These are phyloP conservation scores for Tuta absoluta DNA, from an alignment of 2,888 invertebrate species.

Conservation along the genomic window DNA sequence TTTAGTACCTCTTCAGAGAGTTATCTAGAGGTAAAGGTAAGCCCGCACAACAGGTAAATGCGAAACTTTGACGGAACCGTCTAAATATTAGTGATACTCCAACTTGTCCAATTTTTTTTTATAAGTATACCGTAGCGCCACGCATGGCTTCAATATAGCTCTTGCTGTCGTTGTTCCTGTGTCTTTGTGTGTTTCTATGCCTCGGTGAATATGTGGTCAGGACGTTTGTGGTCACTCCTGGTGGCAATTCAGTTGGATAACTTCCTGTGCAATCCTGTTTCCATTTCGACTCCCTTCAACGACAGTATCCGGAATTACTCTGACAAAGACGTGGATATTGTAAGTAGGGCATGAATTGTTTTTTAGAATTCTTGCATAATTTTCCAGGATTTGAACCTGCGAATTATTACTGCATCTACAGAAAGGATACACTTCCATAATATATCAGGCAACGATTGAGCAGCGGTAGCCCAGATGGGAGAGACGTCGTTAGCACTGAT, in stretches of 20 bases:
- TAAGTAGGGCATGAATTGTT: too few relatives aligned
- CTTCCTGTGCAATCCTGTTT: slow-evolving; percentile 40
- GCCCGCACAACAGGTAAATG: too few relatives aligned
- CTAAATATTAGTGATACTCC: background rate
- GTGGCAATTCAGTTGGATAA: slow-evolving; percentile 1
- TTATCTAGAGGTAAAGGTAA: too few relatives aligned
- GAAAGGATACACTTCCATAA: too few relatives aligned
- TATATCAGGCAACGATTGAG: too few relatives aligned
- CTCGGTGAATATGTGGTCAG: slow-evolving; percentile 24
- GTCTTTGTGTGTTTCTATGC: slow-evolving; percentile 22
- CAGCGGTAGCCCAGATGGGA: too few relatives aligned
- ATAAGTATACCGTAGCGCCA: slow-evolving; percentile 54
- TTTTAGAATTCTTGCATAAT: too few relatives aligned
- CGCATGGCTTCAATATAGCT: slow-evolving; percentile 45
- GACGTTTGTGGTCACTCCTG: slow-evolving; percentile 15
- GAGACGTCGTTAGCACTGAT: too few relatives aligned
- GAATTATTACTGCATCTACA: too few relatives aligned
- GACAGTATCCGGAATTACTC: slow-evolving; percentile 61
- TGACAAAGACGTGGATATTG: slow-evolving; percentile 46
- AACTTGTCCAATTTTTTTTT: slow-evolving; percentile 53
- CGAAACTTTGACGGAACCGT: background rate
- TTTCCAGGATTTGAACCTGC: too few relatives aligned
- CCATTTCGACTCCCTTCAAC: slow-evolving; percentile 56
- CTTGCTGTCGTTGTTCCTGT: slow-evolving; percentile 34
- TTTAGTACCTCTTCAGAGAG: too few relatives aligned